phyloP scores from a whole-genome alignment of 1,140 invertebrate genomes.

The Reticulitermes speratus region DNA sequence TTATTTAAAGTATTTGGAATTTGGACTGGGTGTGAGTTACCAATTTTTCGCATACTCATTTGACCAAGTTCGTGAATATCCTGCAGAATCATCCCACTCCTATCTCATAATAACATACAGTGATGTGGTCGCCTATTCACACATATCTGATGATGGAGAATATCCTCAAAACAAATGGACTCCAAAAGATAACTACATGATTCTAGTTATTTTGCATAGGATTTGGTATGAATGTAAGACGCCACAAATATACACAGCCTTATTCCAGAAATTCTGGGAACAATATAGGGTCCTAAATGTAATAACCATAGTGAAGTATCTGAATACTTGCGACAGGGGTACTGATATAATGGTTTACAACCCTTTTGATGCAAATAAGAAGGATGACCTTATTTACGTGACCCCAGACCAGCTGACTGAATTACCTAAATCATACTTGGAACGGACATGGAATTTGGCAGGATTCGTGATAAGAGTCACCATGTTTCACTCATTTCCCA shows the following conservation, averaged over 20 bases:
- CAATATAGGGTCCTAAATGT: neutral
- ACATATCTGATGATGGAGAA: neutral
- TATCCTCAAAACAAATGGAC: neutral
- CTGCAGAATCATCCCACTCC: neutral
- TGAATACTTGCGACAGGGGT: neutral
- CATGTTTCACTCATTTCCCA: neutral
- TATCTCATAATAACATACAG: neutral
- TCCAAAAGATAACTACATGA: neutral
- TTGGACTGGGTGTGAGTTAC: too few relatives aligned
- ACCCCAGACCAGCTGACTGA: neutral
- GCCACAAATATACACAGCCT: neutral
- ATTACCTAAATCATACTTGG: neutral
- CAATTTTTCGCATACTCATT: neutral
- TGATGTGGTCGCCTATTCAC: neutral
- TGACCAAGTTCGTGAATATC: neutral
- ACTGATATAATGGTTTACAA: neutral
- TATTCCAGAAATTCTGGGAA: neutral
- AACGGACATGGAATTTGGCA: neutral
- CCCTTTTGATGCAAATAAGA: neutral
- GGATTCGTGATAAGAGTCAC: neutral
- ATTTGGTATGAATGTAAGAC: neutral
- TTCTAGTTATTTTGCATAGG: neutral
- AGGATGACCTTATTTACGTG: neutral
- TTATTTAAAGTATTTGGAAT: neutral
- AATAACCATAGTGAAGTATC: neutral